Evolutionary conservation across 2,888 invertebrate genomes (phyloP).

Genomic region (Ochlodes sylvanus): DNA sequence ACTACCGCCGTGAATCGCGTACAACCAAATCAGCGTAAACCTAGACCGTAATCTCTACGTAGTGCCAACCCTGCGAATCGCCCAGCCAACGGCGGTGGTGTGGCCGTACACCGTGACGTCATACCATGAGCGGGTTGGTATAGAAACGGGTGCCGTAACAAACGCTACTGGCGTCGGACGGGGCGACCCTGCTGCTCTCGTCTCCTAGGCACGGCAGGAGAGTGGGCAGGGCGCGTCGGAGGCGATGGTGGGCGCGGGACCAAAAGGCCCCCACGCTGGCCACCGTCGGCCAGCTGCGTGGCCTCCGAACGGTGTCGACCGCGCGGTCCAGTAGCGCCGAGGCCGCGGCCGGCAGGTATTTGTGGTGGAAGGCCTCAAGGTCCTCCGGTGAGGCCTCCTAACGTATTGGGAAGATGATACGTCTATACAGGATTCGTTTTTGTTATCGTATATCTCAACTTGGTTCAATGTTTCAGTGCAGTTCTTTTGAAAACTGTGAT

Average conservation of each 20-base stretch:
- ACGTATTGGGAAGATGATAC: constrained; percentile 36
- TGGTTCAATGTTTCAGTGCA: too few relatives aligned
- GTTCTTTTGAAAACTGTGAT: too few relatives aligned
- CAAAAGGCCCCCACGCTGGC: constrained; percentile 48
- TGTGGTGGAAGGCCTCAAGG: constrained; percentile 58
- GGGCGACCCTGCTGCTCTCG: constrained; percentile 65
- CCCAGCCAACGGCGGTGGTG: constrained; percentile 37
- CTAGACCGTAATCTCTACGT: constrained; percentile 8
- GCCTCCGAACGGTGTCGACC: constrained; percentile 46
- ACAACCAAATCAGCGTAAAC: not conserved
- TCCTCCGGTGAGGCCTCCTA: constrained; percentile 69
- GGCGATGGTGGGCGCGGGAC: constrained; percentile 53
- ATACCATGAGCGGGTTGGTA: constrained; percentile 75
- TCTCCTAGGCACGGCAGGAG: constrained; percentile 61
- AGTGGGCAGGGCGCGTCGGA: constrained; percentile 59
- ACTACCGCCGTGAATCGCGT: constrained; percentile 7
- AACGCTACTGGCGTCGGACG: constrained; percentile 65
- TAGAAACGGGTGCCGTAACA: constrained; percentile 68
- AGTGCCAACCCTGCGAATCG: constrained; percentile 45
- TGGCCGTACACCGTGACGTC: constrained; percentile 54
- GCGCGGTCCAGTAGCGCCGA: constrained; percentile 58
- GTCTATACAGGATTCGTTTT: constrained; percentile 3
- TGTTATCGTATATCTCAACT: not conserved
- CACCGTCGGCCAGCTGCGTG: constrained; percentile 44
- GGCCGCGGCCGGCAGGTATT: constrained; percentile 67